Evolutionary conservation across 2,797 vertebrate genomes (phyloP).

Genomic region (Diplodus sargus): DNA sequence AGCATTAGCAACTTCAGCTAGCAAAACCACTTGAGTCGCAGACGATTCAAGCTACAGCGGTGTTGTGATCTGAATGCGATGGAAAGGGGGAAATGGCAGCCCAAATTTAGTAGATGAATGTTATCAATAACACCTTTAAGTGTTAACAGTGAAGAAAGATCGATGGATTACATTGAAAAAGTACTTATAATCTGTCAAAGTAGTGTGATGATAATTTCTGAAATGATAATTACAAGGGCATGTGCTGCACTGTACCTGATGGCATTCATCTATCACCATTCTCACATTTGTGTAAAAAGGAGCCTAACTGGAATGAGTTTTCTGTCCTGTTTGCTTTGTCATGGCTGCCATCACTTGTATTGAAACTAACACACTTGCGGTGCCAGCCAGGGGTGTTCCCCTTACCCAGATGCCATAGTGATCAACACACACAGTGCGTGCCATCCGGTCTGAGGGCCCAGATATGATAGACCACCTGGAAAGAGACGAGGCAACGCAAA

Average conservation of each 20-base stretch:
- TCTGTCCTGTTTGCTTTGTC: slow-evolving; percentile 69
- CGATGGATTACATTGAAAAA: slow-evolving; percentile 11
- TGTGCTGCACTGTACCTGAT: slow-evolving; percentile 28
- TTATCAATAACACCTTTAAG: too few species aligned
- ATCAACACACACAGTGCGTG: slow-evolving; percentile 75
- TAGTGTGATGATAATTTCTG: slow-evolving; percentile 26
- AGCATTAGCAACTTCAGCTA: too few species aligned
- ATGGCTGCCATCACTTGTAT: slow-evolving; percentile 66
- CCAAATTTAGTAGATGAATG: too few species aligned
- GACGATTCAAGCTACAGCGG: too few species aligned
- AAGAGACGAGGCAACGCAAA: slow-evolving; percentile 82
- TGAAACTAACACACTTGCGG: slow-evolving; percentile 66
- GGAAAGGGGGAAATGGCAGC: too few species aligned
- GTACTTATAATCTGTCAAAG: slow-evolving; percentile 24
- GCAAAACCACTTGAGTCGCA: too few species aligned
- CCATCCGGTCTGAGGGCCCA: slow-evolving; percentile 79
- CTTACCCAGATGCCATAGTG: slow-evolving; percentile 70
- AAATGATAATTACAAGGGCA: slow-evolving; percentile 52
- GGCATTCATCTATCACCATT: slow-evolving; percentile 52
- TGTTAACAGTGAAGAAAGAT: not conserved
- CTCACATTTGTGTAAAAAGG: slow-evolving; percentile 49
- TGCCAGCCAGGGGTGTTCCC: slow-evolving; percentile 81
- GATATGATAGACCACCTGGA: slow-evolving; percentile 86
- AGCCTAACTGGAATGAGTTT: slow-evolving; percentile 50
- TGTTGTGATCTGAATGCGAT: too few species aligned